These are phyloP conservation scores for Bergia sp. DNA, from an alignment of 92 coral and sea anemone species.

Conservation along the genomic window DNA sequence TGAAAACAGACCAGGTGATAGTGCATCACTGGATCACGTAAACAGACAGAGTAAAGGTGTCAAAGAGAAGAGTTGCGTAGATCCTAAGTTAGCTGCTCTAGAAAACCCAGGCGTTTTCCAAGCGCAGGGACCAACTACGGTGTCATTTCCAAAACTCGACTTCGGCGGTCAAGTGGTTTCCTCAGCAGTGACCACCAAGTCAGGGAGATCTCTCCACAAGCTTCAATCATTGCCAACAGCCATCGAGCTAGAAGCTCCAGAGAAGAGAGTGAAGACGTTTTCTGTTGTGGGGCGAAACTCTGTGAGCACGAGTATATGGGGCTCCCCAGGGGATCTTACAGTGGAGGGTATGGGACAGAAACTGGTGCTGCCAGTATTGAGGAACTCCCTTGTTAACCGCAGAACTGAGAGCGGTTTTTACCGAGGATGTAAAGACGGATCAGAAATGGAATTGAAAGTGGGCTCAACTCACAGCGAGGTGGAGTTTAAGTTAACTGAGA, in stretches of 20 bases:
- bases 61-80: not conserved
- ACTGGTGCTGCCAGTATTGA: not conserved
- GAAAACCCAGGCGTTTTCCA: not conserved
- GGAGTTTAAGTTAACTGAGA: not conserved
- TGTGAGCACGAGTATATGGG: not conserved
- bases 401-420: not conserved
- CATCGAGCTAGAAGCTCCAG: not conserved
- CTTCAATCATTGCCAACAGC: not conserved
- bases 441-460: not conserved
- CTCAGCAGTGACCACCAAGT: not conserved
- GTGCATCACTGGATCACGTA: not conserved
- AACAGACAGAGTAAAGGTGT: not conserved
- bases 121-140: not conserved
- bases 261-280: not conserved
- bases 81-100: constrained; percentile 3
- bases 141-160: constrained; percentile 7
- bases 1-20: not conserved
- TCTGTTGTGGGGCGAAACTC: not conserved
- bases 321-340: not conserved
- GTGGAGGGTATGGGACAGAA: not conserved
- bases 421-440: not conserved
- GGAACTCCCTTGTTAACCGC: not conserved
- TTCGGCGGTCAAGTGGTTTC: not conserved
- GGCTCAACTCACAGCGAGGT: not conserved
- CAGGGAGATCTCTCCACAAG: not conserved